These are phyloP conservation scores for Drosophila malerkotliana DNA, from an alignment of 1,140 invertebrate genomes.

Conservation along the genomic window DNA sequence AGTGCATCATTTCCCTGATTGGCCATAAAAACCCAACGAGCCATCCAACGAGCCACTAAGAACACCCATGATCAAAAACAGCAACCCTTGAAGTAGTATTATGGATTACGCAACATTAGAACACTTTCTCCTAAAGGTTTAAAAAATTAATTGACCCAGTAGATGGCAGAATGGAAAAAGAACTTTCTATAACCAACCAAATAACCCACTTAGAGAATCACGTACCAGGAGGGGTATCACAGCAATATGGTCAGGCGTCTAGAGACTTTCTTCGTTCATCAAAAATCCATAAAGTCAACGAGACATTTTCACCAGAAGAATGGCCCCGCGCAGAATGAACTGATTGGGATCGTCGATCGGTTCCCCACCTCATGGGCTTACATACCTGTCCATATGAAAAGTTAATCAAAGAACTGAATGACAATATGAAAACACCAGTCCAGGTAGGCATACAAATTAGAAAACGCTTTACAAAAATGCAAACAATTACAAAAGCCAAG, in stretches of 20 bases:
- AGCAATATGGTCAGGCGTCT: slow-evolving; percentile 64
- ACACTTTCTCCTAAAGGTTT: slow-evolving; percentile 21
- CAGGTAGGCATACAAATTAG: slow-evolving; percentile 45
- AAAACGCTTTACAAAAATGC: slow-evolving; percentile 42
- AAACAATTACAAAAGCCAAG: slow-evolving; percentile 39
- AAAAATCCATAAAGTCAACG: slow-evolving; percentile 64
- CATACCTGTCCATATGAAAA: slow-evolving; percentile 18
- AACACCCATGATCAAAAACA: slow-evolving; percentile 28
- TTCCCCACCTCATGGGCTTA: background rate
- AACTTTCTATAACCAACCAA: slow-evolving; percentile 55
- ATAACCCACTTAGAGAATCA: slow-evolving; percentile 70
- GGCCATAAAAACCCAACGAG: slow-evolving; percentile 58
- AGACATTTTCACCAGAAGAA: slow-evolving; percentile 68
- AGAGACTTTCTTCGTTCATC: slow-evolving; percentile 66
- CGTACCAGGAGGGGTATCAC: slow-evolving; percentile 30
- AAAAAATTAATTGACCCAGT: slow-evolving; percentile 30
- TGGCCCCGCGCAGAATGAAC: slow-evolving; percentile 50
- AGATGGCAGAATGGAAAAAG: background rate
- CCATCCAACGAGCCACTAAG: slow-evolving; percentile 22
- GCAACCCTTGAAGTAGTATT: background rate
- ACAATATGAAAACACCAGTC: background rate
- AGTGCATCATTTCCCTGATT: slow-evolving; percentile 61
- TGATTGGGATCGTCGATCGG: slow-evolving; percentile 10
- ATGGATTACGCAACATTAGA: slow-evolving; percentile 18
- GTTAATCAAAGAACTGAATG: slow-evolving; percentile 37